phyloP scores from a whole-genome alignment of 1,140 invertebrate species.

The Eriocheir sinensis region DNA sequence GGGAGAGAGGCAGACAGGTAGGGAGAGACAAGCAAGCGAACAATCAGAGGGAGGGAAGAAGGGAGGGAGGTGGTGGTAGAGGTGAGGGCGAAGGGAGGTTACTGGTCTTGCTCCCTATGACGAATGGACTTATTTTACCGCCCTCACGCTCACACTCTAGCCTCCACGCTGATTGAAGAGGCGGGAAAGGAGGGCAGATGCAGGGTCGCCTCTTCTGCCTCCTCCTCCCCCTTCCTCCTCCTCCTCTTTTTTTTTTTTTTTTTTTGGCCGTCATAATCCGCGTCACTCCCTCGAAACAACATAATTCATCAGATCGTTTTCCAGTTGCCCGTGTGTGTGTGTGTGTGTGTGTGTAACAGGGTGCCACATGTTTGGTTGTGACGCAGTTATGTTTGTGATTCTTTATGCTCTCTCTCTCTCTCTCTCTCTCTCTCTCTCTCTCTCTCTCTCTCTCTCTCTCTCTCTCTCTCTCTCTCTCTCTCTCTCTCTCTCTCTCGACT shows the following conservation, averaged over 20 bases:
- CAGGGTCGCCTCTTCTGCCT: background rate
- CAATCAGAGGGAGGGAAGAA: too few species aligned
- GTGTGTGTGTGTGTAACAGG: background rate
- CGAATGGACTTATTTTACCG: background rate
- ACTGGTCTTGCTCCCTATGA: background rate
- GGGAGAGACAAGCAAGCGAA: too few species aligned
- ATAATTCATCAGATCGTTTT: background rate
- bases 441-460: conserved; percentile 38
- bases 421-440: conserved; percentile 36
- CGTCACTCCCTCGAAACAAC: background rate
- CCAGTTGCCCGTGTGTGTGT: background rate
- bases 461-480: conserved; percentile 51
- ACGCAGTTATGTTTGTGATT: too few species aligned
- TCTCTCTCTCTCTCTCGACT: background rate
- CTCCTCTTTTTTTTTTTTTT: background rate
- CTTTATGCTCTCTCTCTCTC: background rate
- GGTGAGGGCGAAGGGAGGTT: background rate
- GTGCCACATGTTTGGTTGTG: too few species aligned
- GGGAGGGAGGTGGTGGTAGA: background rate
- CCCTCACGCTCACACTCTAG: background rate
- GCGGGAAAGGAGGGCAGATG: background rate
- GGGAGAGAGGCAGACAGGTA: background rate
- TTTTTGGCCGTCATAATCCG: background rate
- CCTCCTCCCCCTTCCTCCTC: background rate
- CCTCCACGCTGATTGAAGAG: background rate